These are phyloP conservation scores for Leptarthrus brevirostris DNA, from an alignment of 2,888 invertebrate species.

Conservation along the genomic window DNA sequence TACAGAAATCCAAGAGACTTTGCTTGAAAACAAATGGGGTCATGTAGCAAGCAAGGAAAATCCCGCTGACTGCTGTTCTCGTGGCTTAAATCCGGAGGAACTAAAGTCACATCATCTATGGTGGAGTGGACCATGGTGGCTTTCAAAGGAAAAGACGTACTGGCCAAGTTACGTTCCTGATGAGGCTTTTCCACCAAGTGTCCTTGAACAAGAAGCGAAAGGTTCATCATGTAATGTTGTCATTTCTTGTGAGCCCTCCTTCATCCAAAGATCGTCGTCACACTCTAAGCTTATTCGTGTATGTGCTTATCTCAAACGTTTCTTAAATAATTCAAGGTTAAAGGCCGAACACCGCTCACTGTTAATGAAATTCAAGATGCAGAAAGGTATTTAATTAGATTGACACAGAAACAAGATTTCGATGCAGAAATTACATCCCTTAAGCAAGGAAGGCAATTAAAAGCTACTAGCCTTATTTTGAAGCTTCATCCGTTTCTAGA, in stretches of 20 bases:
- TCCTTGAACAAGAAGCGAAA: neutral
- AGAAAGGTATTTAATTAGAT: neutral
- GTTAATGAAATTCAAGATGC: neutral
- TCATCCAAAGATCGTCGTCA: neutral
- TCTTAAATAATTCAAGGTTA: neutral
- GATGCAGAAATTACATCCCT: neutral
- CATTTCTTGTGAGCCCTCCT: neutral
- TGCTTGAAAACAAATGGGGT: slow-evolving; percentile 48
- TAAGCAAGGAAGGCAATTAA: neutral
- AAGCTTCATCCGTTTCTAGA: slow-evolving; percentile 8
- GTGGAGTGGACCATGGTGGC: slow-evolving; percentile 7
- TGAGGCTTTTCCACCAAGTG: neutral
- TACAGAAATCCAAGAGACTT: slow-evolving; percentile 47
- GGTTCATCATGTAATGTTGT: neutral
- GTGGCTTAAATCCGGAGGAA: neutral
- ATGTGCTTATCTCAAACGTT: slow-evolving; percentile 6
- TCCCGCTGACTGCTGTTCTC: neutral
- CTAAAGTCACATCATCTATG: neutral
- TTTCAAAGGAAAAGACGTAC: neutral
- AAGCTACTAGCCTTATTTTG: neutral
- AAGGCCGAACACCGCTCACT: neutral
- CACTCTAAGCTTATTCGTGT: neutral
- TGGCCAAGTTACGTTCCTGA: slow-evolving; percentile 1
- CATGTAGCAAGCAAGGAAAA: slow-evolving; percentile 43
- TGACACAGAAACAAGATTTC: neutral